phyloP scores from a whole-genome alignment of 2,888 invertebrate species.

The Caradrina clavipalpis region DNA sequence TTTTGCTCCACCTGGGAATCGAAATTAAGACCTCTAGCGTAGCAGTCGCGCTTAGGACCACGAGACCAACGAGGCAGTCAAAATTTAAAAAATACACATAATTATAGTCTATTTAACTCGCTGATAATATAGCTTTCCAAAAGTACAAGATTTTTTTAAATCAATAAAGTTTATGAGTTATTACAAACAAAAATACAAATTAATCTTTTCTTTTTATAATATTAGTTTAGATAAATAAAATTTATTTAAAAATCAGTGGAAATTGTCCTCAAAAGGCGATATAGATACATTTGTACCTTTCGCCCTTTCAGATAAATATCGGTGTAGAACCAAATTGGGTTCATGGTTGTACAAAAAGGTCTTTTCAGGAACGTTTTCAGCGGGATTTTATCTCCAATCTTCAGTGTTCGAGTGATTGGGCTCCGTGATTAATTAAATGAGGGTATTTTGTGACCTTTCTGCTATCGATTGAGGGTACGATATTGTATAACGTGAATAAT shows the following conservation, averaged over 20 bases:
- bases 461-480: constrained; percentile 12
- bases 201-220: no score
- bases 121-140: no score
- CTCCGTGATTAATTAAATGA: constrained; percentile 45
- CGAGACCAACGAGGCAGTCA: no score
- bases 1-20: no score
- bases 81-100: no score
- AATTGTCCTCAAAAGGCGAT: background rate
- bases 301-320: constrained; percentile 32
- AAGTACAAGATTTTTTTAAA: no score
- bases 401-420: constrained; percentile 39
- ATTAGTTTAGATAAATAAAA: no score
- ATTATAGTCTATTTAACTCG: no score
- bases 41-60: no score
- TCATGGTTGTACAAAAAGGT: constrained; percentile 34
- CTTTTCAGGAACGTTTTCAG: constrained; percentile 25
- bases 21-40: no score
- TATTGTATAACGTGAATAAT: constrained; percentile 32
- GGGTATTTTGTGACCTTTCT: constrained; percentile 46
- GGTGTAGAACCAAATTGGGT: constrained; percentile 35
- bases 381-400: constrained; percentile 34
- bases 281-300: background rate
- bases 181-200: no score
- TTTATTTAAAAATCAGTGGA: background rate
- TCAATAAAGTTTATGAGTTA: no score